Evolutionary conservation across 2,797 vertebrate species (phyloP), one percentile per base, ranked within the genome.

Genomic region (Microctenopoma lineatum): DNA sequence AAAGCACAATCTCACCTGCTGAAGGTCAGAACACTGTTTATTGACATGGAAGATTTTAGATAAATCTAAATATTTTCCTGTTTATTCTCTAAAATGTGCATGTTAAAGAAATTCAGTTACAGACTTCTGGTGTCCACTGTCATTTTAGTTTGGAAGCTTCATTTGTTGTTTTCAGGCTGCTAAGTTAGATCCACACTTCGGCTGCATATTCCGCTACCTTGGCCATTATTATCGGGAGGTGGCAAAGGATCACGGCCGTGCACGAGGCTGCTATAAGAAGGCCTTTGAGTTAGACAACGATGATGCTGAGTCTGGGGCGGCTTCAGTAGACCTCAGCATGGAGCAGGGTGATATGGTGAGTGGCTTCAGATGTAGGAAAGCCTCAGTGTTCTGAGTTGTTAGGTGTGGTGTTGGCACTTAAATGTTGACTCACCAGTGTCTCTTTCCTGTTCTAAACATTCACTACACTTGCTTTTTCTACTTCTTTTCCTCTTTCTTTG

Each of bases 181-280:
- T 74, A 98, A 95, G 90, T 81, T 98, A 75, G 96, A 99, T 80
- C 90, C 94, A 39, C 87, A 95, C 76, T 87, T 95, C 70, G 94
- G 95, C 73, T 89, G 90, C 88, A 95, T 89, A 32, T 99, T 98
- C 88, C 90, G 85, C 84, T 96, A 95, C 87, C 93, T 99, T 68
- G 98, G 98, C 16, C 95, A 96, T 88, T 99, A 96, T 87, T 99
- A 98, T 83, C 92, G 92, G 73, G 94, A 95, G 54, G 79, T 97
- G 59, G 94, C 87, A 47, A 93, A 90, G 73, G 97, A 99, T 86
- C 92, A 54, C 73, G 93, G 70, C 41, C 93, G 98, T 86, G 97
- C 98, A 61, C 93, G 95, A 41, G 97, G 98, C 41, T 99, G 98
- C 89, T 99, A 96, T 80, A 97, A 94, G 87, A 97, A 95, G 88